Conservation (phyloP, 1,140 invertebrate genomes). For the Argopecten irradians region DNA sequence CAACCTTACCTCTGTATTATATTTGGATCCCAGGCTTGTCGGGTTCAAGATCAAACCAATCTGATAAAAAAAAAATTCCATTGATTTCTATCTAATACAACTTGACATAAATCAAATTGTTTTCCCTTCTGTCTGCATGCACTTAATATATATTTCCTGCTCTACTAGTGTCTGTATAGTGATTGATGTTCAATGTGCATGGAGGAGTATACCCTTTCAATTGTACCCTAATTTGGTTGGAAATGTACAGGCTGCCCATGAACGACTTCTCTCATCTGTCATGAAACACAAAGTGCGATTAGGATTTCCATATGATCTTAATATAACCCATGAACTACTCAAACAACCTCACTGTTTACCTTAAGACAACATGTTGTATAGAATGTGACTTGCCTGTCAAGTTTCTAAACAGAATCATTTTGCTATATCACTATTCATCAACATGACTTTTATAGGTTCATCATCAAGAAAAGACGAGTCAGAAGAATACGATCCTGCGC, state of each 20-base stretch:
- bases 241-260: not conserved
- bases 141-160: not conserved
- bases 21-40: no score
- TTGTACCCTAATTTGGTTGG: not conserved
- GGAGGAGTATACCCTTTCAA: not conserved
- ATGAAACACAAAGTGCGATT: not conserved
- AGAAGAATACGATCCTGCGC: conserved; percentile 53
- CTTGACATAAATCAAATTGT: no score
- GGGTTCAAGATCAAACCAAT: no score
- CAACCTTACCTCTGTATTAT: no score
- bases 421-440: not conserved
- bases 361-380: no score
- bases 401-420: not conserved
- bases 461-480: conserved; percentile 13
- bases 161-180: not conserved
- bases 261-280: not conserved
- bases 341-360: no score
- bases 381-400: not conserved
- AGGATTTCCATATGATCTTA: no score
- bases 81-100: no score
- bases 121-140: not conserved
- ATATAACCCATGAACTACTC: no score
- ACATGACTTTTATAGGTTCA: not conserved
- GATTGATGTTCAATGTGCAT: not conserved
- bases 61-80: no score